These are phyloP conservation scores for Notocelia uddmanniana DNA, from an alignment of 2,888 invertebrate species.

Conservation along the genomic window DNA sequence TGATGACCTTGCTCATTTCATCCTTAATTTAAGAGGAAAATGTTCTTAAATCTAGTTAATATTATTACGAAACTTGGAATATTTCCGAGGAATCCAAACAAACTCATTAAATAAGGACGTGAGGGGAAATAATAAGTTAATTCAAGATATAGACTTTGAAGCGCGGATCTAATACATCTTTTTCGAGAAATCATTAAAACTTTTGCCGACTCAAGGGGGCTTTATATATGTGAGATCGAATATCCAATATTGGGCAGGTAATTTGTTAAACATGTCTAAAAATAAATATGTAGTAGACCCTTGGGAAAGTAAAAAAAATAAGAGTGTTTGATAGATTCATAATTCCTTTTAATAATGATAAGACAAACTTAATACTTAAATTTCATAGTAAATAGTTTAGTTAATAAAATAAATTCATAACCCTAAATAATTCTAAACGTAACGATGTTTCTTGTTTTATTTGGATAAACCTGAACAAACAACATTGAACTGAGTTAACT, in stretches of 20 bases:
- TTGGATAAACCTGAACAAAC: no score
- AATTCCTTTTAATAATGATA: no score
- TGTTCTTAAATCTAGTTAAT: conserved; percentile 10
- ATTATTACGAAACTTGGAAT: conserved; percentile 36
- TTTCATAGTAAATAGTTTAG: no score
- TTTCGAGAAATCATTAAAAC: conserved; percentile 66
- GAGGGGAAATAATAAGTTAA: conserved; percentile 40
- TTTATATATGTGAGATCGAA: conserved; percentile 44
- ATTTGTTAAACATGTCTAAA: conserved; percentile 24
- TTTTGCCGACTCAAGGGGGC: conserved; percentile 57
- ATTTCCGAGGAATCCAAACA: conserved; percentile 38
- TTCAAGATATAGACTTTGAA: conserved; percentile 43
- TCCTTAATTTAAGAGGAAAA: conserved; percentile 10
- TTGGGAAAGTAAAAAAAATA: conserved; percentile 16
- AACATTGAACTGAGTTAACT: no score
- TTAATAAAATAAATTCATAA: no score
- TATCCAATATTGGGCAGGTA: conserved; percentile 40
- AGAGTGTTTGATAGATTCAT: neutral
- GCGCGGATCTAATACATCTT: conserved; percentile 48
- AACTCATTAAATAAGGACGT: conserved; percentile 46
- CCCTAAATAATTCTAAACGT: no score
- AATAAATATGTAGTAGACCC: conserved; percentile 13
- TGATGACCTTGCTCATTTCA: neutral
- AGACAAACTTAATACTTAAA: no score
- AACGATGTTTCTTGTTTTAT: no score